phyloP scores from a whole-genome alignment of 2,797 vertebrate species.

The Tympanoctomys barrerae region DNA sequence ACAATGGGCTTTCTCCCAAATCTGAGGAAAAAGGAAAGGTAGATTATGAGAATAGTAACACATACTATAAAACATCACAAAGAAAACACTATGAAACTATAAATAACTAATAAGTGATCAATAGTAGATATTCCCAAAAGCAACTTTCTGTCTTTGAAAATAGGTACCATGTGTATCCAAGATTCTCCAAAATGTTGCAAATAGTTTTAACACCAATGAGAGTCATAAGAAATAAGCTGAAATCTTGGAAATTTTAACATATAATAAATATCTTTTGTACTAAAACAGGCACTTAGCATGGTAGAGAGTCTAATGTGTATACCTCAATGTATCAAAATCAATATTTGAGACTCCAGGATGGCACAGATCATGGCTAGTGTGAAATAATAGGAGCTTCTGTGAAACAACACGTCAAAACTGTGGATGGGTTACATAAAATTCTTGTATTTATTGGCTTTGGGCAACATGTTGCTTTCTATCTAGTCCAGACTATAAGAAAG shows the following conservation, averaged over 20 bases:
- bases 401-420: background rate
- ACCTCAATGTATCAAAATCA: background rate
- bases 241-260: background rate
- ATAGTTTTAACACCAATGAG: background rate
- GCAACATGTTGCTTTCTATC: background rate
- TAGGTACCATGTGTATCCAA: background rate
- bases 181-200: background rate
- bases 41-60: background rate
- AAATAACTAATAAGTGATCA: background rate
- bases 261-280: background rate
- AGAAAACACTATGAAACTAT: background rate
- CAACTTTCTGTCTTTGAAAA: background rate
- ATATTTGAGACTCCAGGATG: background rate
- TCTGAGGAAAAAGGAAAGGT: conserved; percentile 55
- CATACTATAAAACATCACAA: background rate
- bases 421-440: background rate
- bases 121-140: background rate
- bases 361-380: background rate
- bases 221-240: background rate
- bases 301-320: background rate
- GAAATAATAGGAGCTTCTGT: background rate
- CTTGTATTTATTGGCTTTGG: background rate
- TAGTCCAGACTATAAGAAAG: background rate
- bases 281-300: background rate
- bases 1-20: conserved; percentile 74